A percentile compares a stretch with the other conserved stretches of the same genome.
Evolutionary conservation across 2,113 vertebrate species (phyloP).

Genomic region (Tachysurus vachellii): DNA sequence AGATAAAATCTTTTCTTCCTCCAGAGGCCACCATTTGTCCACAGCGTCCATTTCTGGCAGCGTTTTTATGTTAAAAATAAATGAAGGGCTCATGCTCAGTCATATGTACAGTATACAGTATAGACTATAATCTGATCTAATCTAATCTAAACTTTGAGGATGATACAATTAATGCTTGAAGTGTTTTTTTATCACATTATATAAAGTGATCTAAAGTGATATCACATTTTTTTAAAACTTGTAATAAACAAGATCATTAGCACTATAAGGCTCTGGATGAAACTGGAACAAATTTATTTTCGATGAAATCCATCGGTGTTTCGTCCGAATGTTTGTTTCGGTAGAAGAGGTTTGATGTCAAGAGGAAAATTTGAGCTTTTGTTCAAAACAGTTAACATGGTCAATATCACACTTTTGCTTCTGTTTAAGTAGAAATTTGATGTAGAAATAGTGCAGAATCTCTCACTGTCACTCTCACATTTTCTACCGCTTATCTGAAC

Average conservation of each 20-base stretch:
- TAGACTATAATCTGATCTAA: neutral
- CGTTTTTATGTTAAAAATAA: neutral
- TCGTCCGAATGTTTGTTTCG: neutral
- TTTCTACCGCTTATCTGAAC: no score
- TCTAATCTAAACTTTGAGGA: neutral
- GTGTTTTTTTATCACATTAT: no score
- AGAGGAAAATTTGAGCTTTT: no score
- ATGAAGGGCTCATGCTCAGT: neutral
- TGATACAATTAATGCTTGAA: neutral
- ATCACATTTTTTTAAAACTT: no score
- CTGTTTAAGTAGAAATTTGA: no score
- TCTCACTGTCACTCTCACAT: no score
- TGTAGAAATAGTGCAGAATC: neutral
- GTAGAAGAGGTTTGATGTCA: neutral
- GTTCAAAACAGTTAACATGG: neutral
- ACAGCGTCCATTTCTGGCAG: neutral
- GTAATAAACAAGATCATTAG: neutral
- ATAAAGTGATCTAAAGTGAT: no score
- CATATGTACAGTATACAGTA: neutral
- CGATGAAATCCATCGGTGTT: neutral
- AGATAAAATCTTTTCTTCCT: neutral
- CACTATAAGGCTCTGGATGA: no score
- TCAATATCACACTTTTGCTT: no score
- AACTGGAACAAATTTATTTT: no score
- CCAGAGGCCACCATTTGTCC: constrained; percentile 7